Evolutionary conservation across 2,888 invertebrate species (phyloP).

Genomic region (Colletes collaris): DNA sequence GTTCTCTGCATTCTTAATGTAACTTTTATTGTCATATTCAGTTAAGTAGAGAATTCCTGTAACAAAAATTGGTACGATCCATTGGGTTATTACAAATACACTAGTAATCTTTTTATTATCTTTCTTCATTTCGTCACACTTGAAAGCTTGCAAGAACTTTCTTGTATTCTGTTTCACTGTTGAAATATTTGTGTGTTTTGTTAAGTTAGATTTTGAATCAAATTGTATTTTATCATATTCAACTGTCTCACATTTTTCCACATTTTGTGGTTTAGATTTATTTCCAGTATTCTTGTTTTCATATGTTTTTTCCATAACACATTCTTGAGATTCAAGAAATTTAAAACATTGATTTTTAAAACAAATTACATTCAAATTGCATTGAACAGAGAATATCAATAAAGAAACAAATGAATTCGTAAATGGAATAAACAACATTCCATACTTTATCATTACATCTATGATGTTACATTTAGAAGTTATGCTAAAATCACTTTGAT

Average conservation of each 20-base stretch:
- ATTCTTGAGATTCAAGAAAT: conserved; percentile 5
- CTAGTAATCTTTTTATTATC: conserved; percentile 52
- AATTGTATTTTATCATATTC: not conserved
- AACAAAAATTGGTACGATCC: conserved; percentile 76
- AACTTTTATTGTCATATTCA: conserved; percentile 52
- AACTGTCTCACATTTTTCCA: not conserved
- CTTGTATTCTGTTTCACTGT: conserved; percentile 1
- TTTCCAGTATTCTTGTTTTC: not conserved
- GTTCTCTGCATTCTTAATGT: conserved; percentile 46
- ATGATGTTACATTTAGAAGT: conserved; percentile 63
- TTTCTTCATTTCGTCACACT: conserved; percentile 10
- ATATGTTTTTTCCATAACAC: not conserved
- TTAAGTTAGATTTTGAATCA: conserved; percentile 9
- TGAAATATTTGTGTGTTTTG: conserved; percentile 5
- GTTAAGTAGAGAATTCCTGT: conserved; percentile 67
- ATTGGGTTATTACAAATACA: conserved; percentile 72
- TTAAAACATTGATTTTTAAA: conserved; percentile 54
- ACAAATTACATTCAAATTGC: conserved; percentile 59
- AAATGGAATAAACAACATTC: conserved; percentile 77
- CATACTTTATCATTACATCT: conserved; percentile 73
- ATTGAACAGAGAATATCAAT: conserved; percentile 72
- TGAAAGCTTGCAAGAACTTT: conserved; percentile 23
- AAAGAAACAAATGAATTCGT: conserved; percentile 79
- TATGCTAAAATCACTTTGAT: conserved; percentile 17
- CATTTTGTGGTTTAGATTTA: not conserved